Percentiles rank a stretch among this genome's conserved stretches.
Conservation (phyloP, 2,113 vertebrate species). For the Mobula hypostoma region DNA sequence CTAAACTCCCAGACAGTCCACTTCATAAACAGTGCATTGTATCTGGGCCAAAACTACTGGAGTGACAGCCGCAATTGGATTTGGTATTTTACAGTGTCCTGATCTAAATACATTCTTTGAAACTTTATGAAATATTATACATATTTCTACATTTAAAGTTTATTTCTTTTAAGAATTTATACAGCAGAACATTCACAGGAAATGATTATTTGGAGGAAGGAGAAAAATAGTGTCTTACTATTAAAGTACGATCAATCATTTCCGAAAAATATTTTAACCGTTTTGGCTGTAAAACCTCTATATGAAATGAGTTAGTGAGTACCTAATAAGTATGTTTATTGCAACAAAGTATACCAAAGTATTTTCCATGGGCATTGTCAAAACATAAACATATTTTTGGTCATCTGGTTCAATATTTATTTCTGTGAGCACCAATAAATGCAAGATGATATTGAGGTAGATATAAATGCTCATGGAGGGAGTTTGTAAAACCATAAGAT, state of each 20-base stretch:
- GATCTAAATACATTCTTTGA: background rate
- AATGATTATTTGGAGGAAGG: background rate
- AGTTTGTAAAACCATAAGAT: too few species aligned
- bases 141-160: background rate
- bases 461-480: too few species aligned
- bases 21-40: background rate
- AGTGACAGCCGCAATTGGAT: slow-evolving; percentile 18
- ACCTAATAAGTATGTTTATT: too few species aligned
- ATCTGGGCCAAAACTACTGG: background rate
- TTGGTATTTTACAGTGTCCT: background rate
- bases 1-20: background rate
- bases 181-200: background rate
- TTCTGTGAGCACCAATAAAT: too few species aligned
- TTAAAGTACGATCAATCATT: background rate
- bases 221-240: background rate
- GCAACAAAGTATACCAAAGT: too few species aligned
- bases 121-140: background rate
- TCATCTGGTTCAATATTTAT: too few species aligned
- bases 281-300: background rate
- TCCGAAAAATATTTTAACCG: background rate
- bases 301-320: too few species aligned
- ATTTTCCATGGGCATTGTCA: too few species aligned
- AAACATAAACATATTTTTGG: too few species aligned
- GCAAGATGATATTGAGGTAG: too few species aligned
- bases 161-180: background rate